phyloP scores from a whole-genome alignment of 2,888 invertebrate species.

The Meliscaeva auricollis region DNA sequence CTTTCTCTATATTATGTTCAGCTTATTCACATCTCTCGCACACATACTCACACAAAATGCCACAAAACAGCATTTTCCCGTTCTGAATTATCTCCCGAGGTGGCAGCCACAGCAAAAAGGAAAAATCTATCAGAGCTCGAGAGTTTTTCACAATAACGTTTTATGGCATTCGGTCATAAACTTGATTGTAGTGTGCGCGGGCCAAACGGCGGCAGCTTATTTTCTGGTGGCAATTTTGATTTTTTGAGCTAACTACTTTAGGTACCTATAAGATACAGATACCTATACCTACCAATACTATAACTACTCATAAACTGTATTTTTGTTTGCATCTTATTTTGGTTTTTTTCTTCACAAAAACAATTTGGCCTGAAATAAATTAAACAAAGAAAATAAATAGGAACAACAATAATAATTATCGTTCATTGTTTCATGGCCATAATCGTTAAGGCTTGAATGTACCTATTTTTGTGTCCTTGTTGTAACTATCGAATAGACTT shows the following conservation, averaged over 20 bases:
- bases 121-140: slow-evolving; percentile 78
- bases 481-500: neutral
- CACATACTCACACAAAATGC: slow-evolving; percentile 18
- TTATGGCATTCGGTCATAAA: slow-evolving; percentile 85
- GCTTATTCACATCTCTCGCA: slow-evolving; percentile 15
- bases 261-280: neutral
- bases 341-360: slow-evolving; percentile 25
- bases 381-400: slow-evolving; percentile 3
- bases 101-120: slow-evolving; percentile 74
- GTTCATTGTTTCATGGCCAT: slow-evolving; percentile 39
- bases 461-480: slow-evolving; percentile 18
- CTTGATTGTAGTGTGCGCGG: slow-evolving; percentile 80
- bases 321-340: slow-evolving; percentile 28
- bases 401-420: slow-evolving; percentile 4
- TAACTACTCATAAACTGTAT: slow-evolving; percentile 51
- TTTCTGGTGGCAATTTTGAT: slow-evolving; percentile 62
- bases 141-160: slow-evolving; percentile 83
- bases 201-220: slow-evolving; percentile 70
- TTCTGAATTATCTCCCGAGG: slow-evolving; percentile 63
- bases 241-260: slow-evolving; percentile 37
- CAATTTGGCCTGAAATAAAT: neutral
- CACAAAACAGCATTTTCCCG: slow-evolving; percentile 62
- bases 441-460: slow-evolving; percentile 13
- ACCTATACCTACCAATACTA: slow-evolving; percentile 41
- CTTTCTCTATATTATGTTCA: slow-evolving; percentile 6